Percentiles rank a stretch among this genome's conserved stretches.
These are phyloP conservation scores for Bolborhynchus lineola DNA, from an alignment of 2,113 vertebrate species.

Conservation along the genomic window DNA sequence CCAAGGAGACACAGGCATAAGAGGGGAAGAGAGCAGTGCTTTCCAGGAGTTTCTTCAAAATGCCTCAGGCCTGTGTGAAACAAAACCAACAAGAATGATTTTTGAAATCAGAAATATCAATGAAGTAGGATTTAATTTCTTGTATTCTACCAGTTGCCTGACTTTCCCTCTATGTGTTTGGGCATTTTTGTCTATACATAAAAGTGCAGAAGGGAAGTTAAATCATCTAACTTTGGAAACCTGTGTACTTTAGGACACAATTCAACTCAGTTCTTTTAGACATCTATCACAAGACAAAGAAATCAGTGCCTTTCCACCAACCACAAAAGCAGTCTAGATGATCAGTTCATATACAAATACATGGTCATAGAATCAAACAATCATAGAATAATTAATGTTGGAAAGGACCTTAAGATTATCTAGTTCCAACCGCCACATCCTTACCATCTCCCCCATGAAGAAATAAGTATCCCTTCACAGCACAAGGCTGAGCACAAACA, in stretches of 20 bases:
- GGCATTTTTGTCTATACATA: neutral
- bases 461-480: neutral
- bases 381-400: neutral
- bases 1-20: neutral
- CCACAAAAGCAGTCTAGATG: neutral
- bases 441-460: neutral
- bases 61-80: neutral
- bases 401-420: neutral
- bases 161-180: fast-evolving
- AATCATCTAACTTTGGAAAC: neutral
- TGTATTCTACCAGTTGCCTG: neutral
- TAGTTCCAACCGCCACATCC: neutral
- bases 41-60: neutral
- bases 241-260: neutral
- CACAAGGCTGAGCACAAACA: neutral
- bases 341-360: neutral
- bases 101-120: neutral
- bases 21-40: neutral
- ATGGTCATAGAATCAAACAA: neutral
- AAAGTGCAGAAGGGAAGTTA: neutral
- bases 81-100: neutral
- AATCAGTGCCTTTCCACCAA: neutral
- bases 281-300: neutral
- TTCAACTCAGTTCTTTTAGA: neutral
- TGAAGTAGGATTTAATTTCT: neutral